Evolutionary conservation across 2,797 vertebrate genomes (phyloP).

Genomic region (Megalops cyprinoides): DNA sequence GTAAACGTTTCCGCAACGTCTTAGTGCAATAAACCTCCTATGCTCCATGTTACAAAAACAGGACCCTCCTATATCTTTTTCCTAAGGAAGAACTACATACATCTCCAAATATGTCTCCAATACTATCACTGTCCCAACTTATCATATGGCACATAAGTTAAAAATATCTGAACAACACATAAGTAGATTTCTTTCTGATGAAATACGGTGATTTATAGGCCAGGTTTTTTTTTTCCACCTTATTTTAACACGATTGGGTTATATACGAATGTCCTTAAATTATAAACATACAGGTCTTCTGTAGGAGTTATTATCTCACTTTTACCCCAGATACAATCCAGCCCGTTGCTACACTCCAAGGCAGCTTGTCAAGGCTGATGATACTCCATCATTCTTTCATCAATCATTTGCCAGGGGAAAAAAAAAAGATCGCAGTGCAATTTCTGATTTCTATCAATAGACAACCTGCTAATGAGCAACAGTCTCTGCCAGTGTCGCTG

Average conservation of each 20-base stretch:
- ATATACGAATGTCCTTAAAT: background rate
- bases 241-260: background rate
- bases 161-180: conserved; percentile 31
- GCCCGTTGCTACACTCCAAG: background rate
- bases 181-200: conserved; percentile 13
- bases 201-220: background rate
- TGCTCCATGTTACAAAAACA: conserved; percentile 39
- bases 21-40: conserved; percentile 71
- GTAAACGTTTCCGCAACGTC: conserved; percentile 62
- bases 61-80: conserved; percentile 56
- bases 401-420: conserved; percentile 39
- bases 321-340: conserved; percentile 11
- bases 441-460: conserved; percentile 31
- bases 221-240: background rate
- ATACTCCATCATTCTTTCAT: conserved; percentile 41
- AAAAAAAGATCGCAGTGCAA: conserved; percentile 49
- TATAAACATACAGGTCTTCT: conserved; percentile 1
- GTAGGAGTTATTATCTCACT: background rate
- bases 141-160: conserved; percentile 49
- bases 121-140: conserved; percentile 40
- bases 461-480: conserved; percentile 41
- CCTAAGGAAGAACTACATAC: conserved; percentile 34
- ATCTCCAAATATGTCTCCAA: conserved; percentile 42
- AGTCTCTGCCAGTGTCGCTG: conserved; percentile 48
- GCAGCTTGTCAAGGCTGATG: conserved; percentile 2